A percentile compares a stretch with the other conserved stretches of the same genome.
These are phyloP conservation scores for Hydropotes inermis DNA, from an alignment of 2,113 vertebrate species.

Conservation along the genomic window DNA sequence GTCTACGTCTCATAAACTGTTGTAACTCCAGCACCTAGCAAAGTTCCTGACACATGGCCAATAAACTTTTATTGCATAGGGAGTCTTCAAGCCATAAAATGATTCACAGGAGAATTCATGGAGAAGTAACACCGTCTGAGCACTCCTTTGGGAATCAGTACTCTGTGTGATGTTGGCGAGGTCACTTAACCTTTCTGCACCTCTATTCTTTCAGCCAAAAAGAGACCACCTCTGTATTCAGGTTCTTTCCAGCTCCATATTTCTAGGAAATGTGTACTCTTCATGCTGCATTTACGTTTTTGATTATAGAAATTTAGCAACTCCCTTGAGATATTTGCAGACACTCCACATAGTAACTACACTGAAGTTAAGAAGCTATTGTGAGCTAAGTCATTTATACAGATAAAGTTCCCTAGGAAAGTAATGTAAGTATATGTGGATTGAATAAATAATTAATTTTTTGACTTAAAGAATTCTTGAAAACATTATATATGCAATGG, in stretches of 20 bases:
- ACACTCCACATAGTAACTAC: not conserved
- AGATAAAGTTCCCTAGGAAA: not conserved
- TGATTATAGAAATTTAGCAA: slow-evolving; percentile 49
- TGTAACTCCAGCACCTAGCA: slow-evolving; percentile 58
- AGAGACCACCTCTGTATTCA: slow-evolving; percentile 17
- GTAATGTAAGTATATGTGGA: not conserved
- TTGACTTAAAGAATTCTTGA: not conserved
- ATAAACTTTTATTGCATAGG: slow-evolving; percentile 72
- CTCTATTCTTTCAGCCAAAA: not conserved
- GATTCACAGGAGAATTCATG: slow-evolving; percentile 72
- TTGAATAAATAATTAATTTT: not conserved
- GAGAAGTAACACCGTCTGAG: slow-evolving; percentile 54
- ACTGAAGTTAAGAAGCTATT: not conserved
- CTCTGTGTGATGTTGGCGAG: not conserved
- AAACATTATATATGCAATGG: not conserved
- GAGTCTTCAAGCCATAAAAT: slow-evolving; percentile 70
- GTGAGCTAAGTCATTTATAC: not conserved
- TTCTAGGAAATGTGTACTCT: slow-evolving; percentile 29
- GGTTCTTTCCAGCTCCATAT: not conserved
- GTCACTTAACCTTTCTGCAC: slow-evolving; percentile 45
- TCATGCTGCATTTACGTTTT: not conserved
- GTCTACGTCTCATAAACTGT: slow-evolving; percentile 54
- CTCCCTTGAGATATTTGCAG: not conserved
- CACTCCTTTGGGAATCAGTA: slow-evolving; percentile 2
- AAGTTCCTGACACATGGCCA: slow-evolving; percentile 67